A percentile compares a stretch with the other conserved stretches of the same genome.
Evolutionary conservation across 2,113 vertebrate species (phyloP).

Genomic region (Poecile atricapillus): DNA sequence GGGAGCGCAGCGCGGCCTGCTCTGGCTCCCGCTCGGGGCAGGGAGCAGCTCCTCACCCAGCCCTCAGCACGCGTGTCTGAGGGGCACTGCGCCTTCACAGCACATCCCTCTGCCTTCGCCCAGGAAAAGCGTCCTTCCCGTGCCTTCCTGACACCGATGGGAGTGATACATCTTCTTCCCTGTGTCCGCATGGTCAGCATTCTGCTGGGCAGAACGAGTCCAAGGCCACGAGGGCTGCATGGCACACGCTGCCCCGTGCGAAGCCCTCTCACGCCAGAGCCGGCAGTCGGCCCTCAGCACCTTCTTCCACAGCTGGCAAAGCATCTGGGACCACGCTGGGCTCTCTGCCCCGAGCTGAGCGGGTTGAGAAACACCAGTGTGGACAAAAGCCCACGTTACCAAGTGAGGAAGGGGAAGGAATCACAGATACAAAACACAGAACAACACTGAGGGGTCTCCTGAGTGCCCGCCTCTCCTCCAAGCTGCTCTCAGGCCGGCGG

Average conservation of each 20-base stretch:
- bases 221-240: not conserved
- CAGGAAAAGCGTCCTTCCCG: not conserved
- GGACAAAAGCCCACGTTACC: not conserved
- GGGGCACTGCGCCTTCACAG: no score
- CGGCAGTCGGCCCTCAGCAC: not conserved
- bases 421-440: not conserved
- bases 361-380: not conserved
- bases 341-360: not conserved
- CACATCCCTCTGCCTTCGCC: not conserved
- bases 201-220: not conserved
- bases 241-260: fast-evolving
- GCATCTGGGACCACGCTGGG: not conserved
- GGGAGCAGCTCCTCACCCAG: fast-evolving
- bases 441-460: not conserved
- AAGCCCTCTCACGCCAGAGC: not conserved
- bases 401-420: not conserved
- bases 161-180: not conserved
- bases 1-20: fast-evolving
- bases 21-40: fast-evolving
- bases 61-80: fast-evolving
- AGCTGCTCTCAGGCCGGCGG: not conserved
- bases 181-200: not conserved
- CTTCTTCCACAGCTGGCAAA: fast-evolving
- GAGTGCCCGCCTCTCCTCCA: not conserved
- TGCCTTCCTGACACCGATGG: not conserved